A percentile compares a stretch with the other conserved stretches of the same genome.
Evolutionary conservation across 2,888 invertebrate genomes (phyloP).

Genomic region (Coronaproctus castanopsis): DNA sequence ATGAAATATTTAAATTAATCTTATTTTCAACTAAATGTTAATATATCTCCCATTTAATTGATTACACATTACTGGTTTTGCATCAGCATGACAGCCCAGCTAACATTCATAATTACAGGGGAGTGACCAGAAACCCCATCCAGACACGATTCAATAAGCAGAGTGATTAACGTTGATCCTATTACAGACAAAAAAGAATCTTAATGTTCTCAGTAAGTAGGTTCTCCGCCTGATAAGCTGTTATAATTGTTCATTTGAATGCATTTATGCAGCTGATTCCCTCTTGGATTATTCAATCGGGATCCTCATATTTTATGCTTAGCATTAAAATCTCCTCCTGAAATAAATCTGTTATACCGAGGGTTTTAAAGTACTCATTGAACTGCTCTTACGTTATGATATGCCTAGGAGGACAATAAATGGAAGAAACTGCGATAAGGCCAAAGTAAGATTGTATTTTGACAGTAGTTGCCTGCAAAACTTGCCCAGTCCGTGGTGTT

Average conservation of each 20-base stretch:
- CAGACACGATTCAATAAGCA: not conserved
- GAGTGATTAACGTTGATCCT: not conserved
- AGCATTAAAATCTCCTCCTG: not conserved
- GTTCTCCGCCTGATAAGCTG: not conserved
- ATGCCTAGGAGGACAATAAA: not conserved
- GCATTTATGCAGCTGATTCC: not conserved
- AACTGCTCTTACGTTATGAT: not conserved
- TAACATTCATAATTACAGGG: not conserved
- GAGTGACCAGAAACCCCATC: not conserved
- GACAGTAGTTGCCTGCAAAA: not conserved
- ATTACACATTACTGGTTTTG: not conserved
- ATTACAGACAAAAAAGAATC: not conserved
- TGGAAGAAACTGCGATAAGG: not conserved
- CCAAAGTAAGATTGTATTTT: not conserved
- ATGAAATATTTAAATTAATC: not conserved
- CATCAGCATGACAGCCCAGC: not conserved
- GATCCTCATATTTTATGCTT: not conserved
- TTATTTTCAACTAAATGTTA: not conserved
- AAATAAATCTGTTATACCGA: not conserved
- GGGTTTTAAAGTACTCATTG: not conserved
- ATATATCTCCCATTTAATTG: not conserved
- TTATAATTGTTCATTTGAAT: not conserved
- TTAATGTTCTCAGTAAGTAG: not conserved
- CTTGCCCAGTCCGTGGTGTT: not conserved
- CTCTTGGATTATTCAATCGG: not conserved